Evolutionary conservation across 92 coral and sea anemone genomes (phyloP), one percentile per base, ranked within the genome.

Genomic region (Scolanthus callimorphus): DNA sequence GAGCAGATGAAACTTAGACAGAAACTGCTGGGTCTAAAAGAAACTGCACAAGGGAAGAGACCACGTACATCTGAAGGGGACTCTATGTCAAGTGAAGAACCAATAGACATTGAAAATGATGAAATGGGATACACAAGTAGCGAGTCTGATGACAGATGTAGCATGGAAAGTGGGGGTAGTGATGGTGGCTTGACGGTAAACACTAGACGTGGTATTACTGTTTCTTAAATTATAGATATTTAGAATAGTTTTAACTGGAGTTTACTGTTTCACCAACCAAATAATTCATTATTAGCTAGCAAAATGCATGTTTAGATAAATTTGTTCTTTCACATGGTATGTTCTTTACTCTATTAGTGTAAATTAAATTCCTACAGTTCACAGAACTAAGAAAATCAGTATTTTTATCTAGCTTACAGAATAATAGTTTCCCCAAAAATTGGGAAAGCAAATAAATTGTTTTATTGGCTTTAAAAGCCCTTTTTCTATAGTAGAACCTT

Each of bases 71-170:
- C 99, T 1, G 99, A 94, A 71, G 96, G 94, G 8, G 96, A 89
- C 59, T 88, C 96, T 0, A 84, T 83, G 2, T 82, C 86, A n/a
- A 87, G 96, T 56, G 96, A 83, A 46, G 96, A 87, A 43, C 77
- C 86, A 29, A 96, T 88, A 31, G 86, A 84, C 47, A 96, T 88
- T 70, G 81, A 89, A 62, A 94, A 94, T 27, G 95, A 88, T 26
- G 96, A 94, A 67, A 80, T 88, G 47, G 99, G 92, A 3, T 94
- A 90, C 72, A 87, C 86, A 62, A 83, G 91, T 54, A 82, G 99
- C 23, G 99, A 89, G 68, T 94, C 99, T 2, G 99, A 91, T 38
- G 97, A 94, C 59, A 75, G 88, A 11, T 85, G 85, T 41, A 94
- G 99, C 50, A 78, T 63, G n/a, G 86, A 76, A 39, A 88, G 96